Conservation (phyloP, 2,888 invertebrate genomes). For the Odontothrips loti region DNA sequence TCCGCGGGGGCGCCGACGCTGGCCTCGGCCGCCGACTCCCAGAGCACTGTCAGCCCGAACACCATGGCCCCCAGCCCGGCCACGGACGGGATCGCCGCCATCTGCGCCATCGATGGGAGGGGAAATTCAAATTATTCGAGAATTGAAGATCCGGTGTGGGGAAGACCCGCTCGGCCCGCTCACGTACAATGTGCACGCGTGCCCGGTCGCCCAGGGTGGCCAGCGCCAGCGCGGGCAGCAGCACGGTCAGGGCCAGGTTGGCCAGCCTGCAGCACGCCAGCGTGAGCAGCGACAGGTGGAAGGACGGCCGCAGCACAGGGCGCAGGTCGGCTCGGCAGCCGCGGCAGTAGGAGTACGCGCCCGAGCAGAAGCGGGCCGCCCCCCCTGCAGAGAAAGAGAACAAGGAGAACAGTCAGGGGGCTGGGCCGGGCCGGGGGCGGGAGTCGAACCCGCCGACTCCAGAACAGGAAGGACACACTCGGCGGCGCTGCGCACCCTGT, state of each 20-base stretch:
- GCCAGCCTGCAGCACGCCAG: not conserved
- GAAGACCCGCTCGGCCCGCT: not conserved
- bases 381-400: not conserved
- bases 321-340: slow-evolving; percentile 17
- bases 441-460: no score
- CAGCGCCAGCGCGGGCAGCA: slow-evolving; percentile 6
- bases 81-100: not conserved
- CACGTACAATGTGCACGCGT: no score
- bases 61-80: not conserved
- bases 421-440: no score
- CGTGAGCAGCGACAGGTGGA: not conserved
- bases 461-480: no score
- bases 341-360: not conserved
- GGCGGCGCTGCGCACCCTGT: not conserved
- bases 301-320: not conserved
- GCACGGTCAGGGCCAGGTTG: not conserved
- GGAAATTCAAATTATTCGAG: not conserved
- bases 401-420: no score
- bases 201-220: not conserved
- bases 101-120: not conserved
- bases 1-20: not conserved
- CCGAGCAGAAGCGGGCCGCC: not conserved
- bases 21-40: not conserved
- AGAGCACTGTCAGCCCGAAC: not conserved
- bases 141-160: not conserved